These are phyloP conservation scores for Diaphora mendica DNA, from an alignment of 2,888 invertebrate genomes.

Conservation along the genomic window DNA sequence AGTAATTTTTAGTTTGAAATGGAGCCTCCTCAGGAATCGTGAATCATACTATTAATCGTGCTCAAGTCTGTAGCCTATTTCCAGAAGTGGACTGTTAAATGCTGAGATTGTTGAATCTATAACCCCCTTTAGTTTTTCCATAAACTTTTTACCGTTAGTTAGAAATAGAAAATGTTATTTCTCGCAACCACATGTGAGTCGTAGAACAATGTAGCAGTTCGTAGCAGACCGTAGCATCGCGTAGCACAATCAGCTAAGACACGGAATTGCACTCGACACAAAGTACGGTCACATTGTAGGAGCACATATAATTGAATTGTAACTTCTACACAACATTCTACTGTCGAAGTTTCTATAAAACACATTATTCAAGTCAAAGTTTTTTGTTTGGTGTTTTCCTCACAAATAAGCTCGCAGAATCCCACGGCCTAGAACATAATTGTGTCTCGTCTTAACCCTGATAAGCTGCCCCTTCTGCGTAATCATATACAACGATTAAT, in stretches of 20 bases:
- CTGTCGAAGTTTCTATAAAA: background rate
- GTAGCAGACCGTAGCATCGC: constrained; percentile 14
- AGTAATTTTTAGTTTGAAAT: background rate
- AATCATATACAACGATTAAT: background rate
- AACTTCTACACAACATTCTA: background rate
- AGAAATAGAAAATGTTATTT: background rate
- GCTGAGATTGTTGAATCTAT: too few species aligned
- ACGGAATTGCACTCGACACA: constrained; percentile 19
- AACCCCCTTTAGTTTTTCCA: too few species aligned
- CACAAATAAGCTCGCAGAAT: background rate
- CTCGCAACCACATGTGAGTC: background rate
- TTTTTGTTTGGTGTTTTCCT: background rate
- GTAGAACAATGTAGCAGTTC: constrained; percentile 2
- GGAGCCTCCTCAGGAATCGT: too few species aligned
- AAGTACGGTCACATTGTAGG: constrained; percentile 7
- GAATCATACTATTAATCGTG: too few species aligned
- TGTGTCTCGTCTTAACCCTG: background rate
- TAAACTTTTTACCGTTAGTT: background rate
- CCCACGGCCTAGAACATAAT: background rate
- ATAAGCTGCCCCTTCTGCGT: background rate
- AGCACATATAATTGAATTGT: constrained; percentile 15
- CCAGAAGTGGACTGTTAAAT: too few species aligned
- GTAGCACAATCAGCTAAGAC: constrained; percentile 18
- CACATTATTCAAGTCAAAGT: background rate
- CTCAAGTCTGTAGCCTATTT: too few species aligned